Conservation (phyloP, 2,113 vertebrate species). For the Brachyistius frenatus region DNA sequence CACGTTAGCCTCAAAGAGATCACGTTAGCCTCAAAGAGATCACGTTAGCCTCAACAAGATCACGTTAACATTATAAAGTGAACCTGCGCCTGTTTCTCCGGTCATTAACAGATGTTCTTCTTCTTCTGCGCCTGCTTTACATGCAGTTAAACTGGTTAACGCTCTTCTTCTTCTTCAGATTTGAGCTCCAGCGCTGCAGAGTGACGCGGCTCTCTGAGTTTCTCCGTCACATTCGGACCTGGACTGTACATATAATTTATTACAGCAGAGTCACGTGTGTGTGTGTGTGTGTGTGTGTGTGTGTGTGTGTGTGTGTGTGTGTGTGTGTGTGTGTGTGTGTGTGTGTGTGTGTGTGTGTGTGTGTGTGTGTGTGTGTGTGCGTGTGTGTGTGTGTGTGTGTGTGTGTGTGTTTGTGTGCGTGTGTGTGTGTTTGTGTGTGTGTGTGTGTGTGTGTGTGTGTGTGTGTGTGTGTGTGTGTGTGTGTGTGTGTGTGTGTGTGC, state of each 20-base stretch:
- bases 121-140: not conserved
- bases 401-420: constrained; percentile 9
- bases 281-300: constrained; percentile 12
- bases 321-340: constrained; percentile 6
- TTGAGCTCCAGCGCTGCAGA: constrained; percentile 90
- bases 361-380: constrained; percentile 4
- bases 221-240: constrained; percentile 64
- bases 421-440: constrained; percentile 12
- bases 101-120: not conserved
- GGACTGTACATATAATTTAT: constrained; percentile 90
- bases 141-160: not conserved
- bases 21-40: too few relatives aligned
- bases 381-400: constrained; percentile 9
- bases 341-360: constrained; percentile 15
- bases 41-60: too few relatives aligned
- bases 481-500: constrained; percentile 18
- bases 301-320: constrained; percentile 14
- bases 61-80: too few relatives aligned
- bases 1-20: too few relatives aligned
- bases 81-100: too few relatives aligned
- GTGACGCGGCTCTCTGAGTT: constrained; percentile 68
- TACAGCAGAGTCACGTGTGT: constrained; percentile 73
- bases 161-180: constrained; percentile 78
- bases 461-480: constrained; percentile 11
- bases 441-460: constrained; percentile 14